These are phyloP conservation scores for Pangasianodon gigas DNA, from an alignment of 2,113 vertebrate genomes.

Conservation along the genomic window DNA sequence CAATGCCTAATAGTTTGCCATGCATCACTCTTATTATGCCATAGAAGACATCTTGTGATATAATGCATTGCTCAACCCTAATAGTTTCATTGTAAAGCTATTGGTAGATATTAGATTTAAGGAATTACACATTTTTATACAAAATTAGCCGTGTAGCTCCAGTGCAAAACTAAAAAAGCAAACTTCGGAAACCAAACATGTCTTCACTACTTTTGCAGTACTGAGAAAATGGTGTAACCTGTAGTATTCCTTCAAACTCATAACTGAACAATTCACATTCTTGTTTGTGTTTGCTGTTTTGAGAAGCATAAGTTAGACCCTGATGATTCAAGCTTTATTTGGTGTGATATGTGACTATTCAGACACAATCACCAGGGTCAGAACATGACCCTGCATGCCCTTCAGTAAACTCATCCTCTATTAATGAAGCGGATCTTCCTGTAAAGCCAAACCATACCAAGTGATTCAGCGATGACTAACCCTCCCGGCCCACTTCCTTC, in stretches of 20 bases:
- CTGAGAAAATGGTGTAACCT: neutral
- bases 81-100: neutral
- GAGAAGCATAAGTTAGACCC: neutral
- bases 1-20: neutral
- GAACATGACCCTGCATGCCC: conserved; percentile 27
- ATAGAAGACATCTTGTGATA: neutral
- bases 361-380: conserved; percentile 5
- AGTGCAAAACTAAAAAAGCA: neutral
- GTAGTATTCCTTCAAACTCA: neutral
- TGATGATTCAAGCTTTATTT: conserved; percentile 30
- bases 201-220: neutral
- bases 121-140: neutral
- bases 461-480: conserved; percentile 41
- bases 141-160: neutral
- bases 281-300: neutral
- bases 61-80: neutral
- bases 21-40: neutral
- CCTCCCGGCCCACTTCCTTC: neutral
- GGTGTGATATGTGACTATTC: neutral
- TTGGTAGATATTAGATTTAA: neutral
- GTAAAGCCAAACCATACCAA: conserved; percentile 17
- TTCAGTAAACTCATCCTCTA: conserved; percentile 23
- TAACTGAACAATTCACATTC: too few relatives aligned
- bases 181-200: neutral
- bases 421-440: conserved; percentile 29